These are phyloP conservation scores for Dorcus hopei DNA, from an alignment of 2,888 invertebrate genomes.

Conservation along the genomic window DNA sequence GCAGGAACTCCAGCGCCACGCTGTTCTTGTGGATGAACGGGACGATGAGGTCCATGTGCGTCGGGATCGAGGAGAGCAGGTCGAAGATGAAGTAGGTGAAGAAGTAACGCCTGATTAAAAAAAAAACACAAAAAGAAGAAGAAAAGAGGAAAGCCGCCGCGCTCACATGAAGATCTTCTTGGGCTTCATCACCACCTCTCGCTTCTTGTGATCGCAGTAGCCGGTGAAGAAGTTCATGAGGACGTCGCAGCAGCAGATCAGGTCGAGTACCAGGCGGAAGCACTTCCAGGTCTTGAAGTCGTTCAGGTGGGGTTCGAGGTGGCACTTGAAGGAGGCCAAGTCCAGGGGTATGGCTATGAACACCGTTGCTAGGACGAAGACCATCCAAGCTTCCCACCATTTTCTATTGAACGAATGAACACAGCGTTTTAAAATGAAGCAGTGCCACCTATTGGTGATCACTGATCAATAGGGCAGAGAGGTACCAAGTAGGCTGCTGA, in stretches of 20 bases:
- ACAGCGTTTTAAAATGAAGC: not conserved
- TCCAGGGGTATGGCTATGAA: conserved; percentile 40
- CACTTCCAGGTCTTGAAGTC: not conserved
- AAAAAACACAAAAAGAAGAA: too few species aligned
- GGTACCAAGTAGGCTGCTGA: too few species aligned
- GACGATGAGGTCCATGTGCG: conserved; percentile 1
- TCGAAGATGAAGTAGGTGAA: conserved; percentile 13
- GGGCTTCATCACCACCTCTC: conserved; percentile 37
- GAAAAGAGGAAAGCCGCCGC: too few species aligned
- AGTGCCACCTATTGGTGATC: too few species aligned
- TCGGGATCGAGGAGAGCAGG: conserved; percentile 13
- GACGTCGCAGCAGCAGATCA: conserved; percentile 39
- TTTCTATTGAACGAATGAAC: not conserved
- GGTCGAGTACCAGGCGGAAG: conserved; percentile 17
- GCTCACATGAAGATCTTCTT: conserved; percentile 13
- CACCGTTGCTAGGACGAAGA: conserved; percentile 31
- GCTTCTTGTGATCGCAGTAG: conserved; percentile 38
- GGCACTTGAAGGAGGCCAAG: conserved; percentile 25
- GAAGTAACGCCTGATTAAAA: conserved; percentile 4
- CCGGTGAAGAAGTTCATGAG: conserved; percentile 44
- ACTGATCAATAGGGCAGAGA: too few species aligned
- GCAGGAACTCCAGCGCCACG: not conserved
- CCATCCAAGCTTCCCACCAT: conserved; percentile 44
- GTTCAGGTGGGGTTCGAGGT: not conserved
- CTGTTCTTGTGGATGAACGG: too few species aligned